Base-by-base conservation (phyloP, 1,140 invertebrate genomes). In the Drosophila miranda region DNA sequence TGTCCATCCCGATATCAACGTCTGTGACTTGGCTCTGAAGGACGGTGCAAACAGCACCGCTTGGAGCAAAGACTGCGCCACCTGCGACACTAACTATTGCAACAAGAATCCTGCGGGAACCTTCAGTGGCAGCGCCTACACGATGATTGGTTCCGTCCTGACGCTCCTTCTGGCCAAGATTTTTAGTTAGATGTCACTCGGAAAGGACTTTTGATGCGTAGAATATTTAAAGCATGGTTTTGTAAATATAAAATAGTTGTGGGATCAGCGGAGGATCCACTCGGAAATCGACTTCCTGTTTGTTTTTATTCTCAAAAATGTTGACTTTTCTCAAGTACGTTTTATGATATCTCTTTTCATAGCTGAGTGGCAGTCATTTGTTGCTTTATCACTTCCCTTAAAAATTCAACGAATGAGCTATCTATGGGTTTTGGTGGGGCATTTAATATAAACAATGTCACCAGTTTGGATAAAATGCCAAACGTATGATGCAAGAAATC, bases 101-200 rank as follows among this genome's bases (percentile, higher is more conserved):
- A 78, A 75, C 59, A 41, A 55, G 13, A 74, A 64, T 55, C 77
- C 81, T 0, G 81, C 81, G 4, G 77, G 57, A 19, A 81, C 69
- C 14, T 78, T 64, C 5, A 86, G 81, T 49, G 56, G 54, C 23
- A 86, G 81, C 21, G 23, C 41, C 21, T 75, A 64, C 16, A 77
- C 73, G 2, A 80, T 84, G n/a, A 6, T 74, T 8, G 68, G 46
- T 1, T 66, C 81, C 14, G 43, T 14, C 4, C n/a, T 80, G 0
- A 55, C 34, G 3, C 8, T 84, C 13, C 13, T 86, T 6, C n/a
- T 84, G 34, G 76, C 60, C 48, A 83, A 83, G 26, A 7, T 71
- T n/a, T 2, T 54, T 0, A 45, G 16, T 16, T 68, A 74, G 23
- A 26, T 26, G n/a, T 4, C 9, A 2, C 8, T 43, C 9, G 30